Evolutionary conservation across 2,797 vertebrate genomes (phyloP), one percentile per base, ranked within the genome.

Genomic region (Schizothorax lantsangensis): DNA sequence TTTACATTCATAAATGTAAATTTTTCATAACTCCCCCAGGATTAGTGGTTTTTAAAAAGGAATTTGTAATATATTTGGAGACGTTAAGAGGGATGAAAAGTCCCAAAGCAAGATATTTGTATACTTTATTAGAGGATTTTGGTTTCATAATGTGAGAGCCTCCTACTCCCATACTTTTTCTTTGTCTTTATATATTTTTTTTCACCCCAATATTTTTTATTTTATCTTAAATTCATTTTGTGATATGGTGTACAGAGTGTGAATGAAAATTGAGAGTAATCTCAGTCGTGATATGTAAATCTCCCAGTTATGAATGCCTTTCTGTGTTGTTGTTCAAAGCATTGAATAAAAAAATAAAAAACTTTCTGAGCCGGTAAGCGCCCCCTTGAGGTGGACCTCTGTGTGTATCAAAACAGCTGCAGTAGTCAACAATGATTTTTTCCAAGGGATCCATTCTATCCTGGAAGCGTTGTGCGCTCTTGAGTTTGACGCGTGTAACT

Each of bases 401-500:
- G 75, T 15, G 7, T 79, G 23, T 23, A 26, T 49, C 21, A 49
- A 68, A 77, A 17, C 17, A 17, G 30, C 52, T 17, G 33, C 49
- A 30, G n/a, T 8, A 1, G 10, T 74, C 26, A n/a, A 45, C 26
- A 36, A 30, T 26, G 47, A 33, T 85, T 80, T 38, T 38, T 62
- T 2, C 69, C 78, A 6, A 19, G 3, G 15, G 2, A 49, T 0
- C 36, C 14, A 10, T 12, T 21, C 19, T 79, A 81, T 52, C 52
- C 36, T 45, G 15, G 26, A 33, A 38, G 47, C 59, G 6, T n/a
- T n/a, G 12, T 0, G 66, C 88, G 14, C 91, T 91, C 88, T 74
- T 89, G 91, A 89, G 87, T 81, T 79, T 40, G 49, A 21, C 15
- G 17, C 43, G 38, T 23, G 74, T 23, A 80, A 45, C 17, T 73